Evolutionary conservation across 1,140 invertebrate species (phyloP).

Genomic region (Caenorhabditis brenneri): DNA sequence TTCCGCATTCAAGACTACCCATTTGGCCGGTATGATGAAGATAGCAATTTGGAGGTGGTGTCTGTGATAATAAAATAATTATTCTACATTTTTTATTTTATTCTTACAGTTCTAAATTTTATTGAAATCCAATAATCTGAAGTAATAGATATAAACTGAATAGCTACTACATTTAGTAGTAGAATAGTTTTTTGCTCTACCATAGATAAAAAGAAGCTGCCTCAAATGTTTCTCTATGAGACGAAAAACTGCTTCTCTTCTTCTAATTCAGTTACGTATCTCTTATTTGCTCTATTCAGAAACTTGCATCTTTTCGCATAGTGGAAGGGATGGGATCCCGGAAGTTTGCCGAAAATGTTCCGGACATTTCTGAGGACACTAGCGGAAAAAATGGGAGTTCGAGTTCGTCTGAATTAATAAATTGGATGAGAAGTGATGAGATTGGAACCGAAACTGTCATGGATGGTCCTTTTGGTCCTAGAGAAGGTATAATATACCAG

Average conservation of each 20-base stretch:
- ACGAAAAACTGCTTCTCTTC: background rate
- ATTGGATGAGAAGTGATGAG: slow-evolving; percentile 46
- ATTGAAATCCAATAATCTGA: slow-evolving; percentile 53
- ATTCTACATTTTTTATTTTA: background rate
- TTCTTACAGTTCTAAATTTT: slow-evolving; percentile 32
- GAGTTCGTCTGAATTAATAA: background rate
- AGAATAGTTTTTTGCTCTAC: slow-evolving; percentile 53
- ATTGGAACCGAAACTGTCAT: slow-evolving; percentile 27
- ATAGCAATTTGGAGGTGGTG: slow-evolving; percentile 1
- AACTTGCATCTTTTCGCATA: background rate
- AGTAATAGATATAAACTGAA: slow-evolving; percentile 44
- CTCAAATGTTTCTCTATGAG: background rate
- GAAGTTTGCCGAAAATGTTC: slow-evolving; percentile 52
- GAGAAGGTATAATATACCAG: no score
- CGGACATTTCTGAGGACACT: background rate
- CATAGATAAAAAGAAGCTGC: background rate
- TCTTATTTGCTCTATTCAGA: slow-evolving; percentile 24
- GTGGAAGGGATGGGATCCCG: slow-evolving; percentile 37
- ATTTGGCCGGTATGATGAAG: slow-evolving; percentile 3
- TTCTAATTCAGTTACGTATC: slow-evolving; percentile 34
- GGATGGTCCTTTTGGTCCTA: slow-evolving; percentile 45
- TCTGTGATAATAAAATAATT: background rate
- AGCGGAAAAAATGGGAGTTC: background rate
- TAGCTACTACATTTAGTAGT: slow-evolving; percentile 45
- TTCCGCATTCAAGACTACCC: slow-evolving; percentile 28